Base-by-base conservation (phyloP, 2,113 vertebrate species). In the Poecile atricapillus region DNA sequence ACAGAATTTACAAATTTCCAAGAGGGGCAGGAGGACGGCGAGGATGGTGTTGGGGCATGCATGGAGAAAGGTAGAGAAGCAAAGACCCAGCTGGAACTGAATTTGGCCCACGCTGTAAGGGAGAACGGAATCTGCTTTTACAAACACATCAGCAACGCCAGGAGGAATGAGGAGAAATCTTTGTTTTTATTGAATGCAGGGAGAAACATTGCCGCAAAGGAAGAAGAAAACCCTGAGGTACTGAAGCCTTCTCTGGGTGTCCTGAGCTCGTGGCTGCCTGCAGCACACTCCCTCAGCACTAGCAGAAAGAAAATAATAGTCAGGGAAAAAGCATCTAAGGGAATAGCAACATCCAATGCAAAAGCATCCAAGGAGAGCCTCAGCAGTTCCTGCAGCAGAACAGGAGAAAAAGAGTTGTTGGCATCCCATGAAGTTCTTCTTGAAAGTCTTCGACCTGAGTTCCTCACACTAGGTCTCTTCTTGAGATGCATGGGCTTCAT, bases 181-280 rank as follows among this genome's bases (percentile, higher is more conserved):
- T 30, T 1, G 3, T 7, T 39, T 70, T 11, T 52, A 52, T 10
- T 52, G n/a, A 52, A 41, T 24, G 21, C 35, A 41, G 15, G 20
- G 15, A 13, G 21, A 31, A 52, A 31, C 28, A 24, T 23, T 71
- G 25, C 10, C 9, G 24, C 4, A 50, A 17, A 28, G 28, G 37
- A 33, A 25, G 37, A 55, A 37, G 37, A 43, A 20, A 43, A 15
- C 5, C 8, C 30, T 33, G 69, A 73, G 50, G 9, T 43, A 13
- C 49, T 13, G 52, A 19, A n/a, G 50, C 12, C 16, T 55, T 33
- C 22, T 20, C 50, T 73, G 30, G 22, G 12, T 33, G 50, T 31
- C 21, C 37, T 0, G 5, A 43, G 37, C 50, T 43, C 2, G 3
- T 33, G 50, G 22, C 10, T 5, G 4, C 30, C 37, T 2, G 3